These are phyloP conservation scores for Oscheius sp. DNA, from an alignment of 2,888 invertebrate genomes.

Conservation along the genomic window DNA sequence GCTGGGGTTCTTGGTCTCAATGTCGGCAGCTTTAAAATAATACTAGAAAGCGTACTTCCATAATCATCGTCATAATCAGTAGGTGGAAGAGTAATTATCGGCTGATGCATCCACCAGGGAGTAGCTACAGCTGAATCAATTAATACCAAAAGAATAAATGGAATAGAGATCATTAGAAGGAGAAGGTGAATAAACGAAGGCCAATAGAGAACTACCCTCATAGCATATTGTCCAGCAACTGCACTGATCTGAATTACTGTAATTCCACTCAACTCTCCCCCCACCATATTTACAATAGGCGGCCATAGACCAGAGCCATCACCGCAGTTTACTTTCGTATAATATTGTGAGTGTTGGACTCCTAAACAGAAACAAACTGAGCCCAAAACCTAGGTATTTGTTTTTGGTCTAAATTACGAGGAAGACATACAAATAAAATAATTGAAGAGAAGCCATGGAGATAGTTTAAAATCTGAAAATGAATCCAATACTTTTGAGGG, in stretches of 20 bases:
- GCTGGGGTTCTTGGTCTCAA: not conserved
- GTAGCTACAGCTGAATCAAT: conserved; percentile 23
- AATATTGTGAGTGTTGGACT: conserved; percentile 26
- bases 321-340: conserved; percentile 24
- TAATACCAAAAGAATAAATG: conserved; percentile 3
- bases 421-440: conserved; percentile 14
- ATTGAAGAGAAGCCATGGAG: conserved; percentile 17
- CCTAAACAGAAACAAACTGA: conserved; percentile 25
- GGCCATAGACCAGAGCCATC: conserved; percentile 26
- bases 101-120: conserved; percentile 23
- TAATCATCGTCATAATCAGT: not conserved
- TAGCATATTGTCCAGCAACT: conserved; percentile 24
- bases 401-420: not conserved
- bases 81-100: conserved; percentile 20
- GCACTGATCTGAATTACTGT: not conserved
- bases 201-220: conserved; percentile 20
- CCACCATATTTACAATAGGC: conserved; percentile 26
- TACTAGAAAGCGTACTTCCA: not conserved
- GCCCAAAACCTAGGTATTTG: conserved; percentile 5
- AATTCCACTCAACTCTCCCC: not conserved
- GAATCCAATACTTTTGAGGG: conserved; percentile 12
- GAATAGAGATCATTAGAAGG: conserved; percentile 3
- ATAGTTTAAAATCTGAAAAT: conserved; percentile 14
- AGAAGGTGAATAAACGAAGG: conserved; percentile 22
- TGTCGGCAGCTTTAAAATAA: not conserved